phyloP scores from a whole-genome alignment of 1,140 invertebrate species.

The Tachypleus tridentatus region DNA sequence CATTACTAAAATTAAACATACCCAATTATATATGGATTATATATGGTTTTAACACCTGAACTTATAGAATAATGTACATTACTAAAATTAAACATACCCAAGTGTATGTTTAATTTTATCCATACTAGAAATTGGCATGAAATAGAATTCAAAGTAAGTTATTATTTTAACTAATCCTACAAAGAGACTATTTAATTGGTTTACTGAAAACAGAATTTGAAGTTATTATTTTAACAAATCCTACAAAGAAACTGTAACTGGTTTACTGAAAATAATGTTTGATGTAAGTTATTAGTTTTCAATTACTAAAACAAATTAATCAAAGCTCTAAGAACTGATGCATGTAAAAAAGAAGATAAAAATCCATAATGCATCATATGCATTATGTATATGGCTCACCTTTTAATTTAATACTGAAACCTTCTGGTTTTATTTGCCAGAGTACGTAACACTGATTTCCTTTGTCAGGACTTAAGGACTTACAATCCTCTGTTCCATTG shows the following conservation, averaged over 20 bases:
- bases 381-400: slow-evolving; percentile 5
- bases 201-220: neutral
- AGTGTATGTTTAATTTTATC: too few species aligned
- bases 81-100: too few species aligned
- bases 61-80: too few species aligned
- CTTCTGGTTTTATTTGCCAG: slow-evolving; percentile 44
- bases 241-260: neutral
- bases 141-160: neutral
- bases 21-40: too few species aligned
- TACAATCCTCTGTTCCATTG: slow-evolving; percentile 42
- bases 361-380: too few species aligned
- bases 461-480: slow-evolving; percentile 39
- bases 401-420: slow-evolving; percentile 45
- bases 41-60: too few species aligned
- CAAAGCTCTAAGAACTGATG: neutral
- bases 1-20: too few species aligned
- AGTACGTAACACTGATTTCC: slow-evolving; percentile 52
- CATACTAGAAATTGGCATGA: too few species aligned
- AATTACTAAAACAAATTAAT: neutral
- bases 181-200: neutral
- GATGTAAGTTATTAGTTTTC: neutral
- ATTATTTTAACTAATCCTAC: neutral
- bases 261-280: neutral
- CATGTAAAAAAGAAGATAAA: neutral
- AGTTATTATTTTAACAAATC: neutral